Base-by-base conservation (phyloP, 2,797 vertebrate genomes). In the Vireo griseus region DNA sequence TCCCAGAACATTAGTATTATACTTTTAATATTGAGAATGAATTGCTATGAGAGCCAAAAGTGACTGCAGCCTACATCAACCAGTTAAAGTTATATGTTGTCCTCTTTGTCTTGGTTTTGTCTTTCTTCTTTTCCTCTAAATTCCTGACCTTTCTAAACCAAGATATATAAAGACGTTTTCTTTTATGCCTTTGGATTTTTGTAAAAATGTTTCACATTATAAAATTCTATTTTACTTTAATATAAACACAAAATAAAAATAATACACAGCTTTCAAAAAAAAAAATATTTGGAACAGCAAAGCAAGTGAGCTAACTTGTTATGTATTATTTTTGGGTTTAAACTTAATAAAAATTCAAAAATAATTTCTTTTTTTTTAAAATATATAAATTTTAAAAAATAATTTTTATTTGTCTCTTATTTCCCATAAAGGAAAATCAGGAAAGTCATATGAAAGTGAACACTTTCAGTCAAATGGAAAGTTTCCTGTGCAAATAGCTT, bases 81-180 rank as follows among this genome's bases (percentile, higher is more conserved):
- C 2, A 61, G 16, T 5, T 44, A n/a, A 61, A 13, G 2, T 14
- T 28, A 2, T 17, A 18, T 0, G 0, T 29, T 26, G 2, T 6
- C 13, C 2, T 14, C 33, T 44, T 55, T 57, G 9, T 1, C 35
- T 42, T 28, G 4, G 0, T 17, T 55, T 54, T 54, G 19, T 33
- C 52, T 31, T 20, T 13, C 6, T 21, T 26, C 15, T 24, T 61
- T 59, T 37, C 25, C 6, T 15, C 6, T 66, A 44, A 28, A 72
- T 87, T 82, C 13, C 9, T 76, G 48, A 44, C 4, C 5, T 17
- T 85, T 73, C 13, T 51, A 58, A 90, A 82, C 7, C 4, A 69
- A 39, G 47, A 3, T 47, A 8, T 8, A 39, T 17, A 35, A 42
- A 52, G 10, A 4, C 3, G 0, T 57, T 42, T 91, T 68, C 4